Percentiles rank a stretch among this genome's conserved stretches.
Evolutionary conservation across 2,888 invertebrate genomes (phyloP).

Genomic region (Pammene fasciana): DNA sequence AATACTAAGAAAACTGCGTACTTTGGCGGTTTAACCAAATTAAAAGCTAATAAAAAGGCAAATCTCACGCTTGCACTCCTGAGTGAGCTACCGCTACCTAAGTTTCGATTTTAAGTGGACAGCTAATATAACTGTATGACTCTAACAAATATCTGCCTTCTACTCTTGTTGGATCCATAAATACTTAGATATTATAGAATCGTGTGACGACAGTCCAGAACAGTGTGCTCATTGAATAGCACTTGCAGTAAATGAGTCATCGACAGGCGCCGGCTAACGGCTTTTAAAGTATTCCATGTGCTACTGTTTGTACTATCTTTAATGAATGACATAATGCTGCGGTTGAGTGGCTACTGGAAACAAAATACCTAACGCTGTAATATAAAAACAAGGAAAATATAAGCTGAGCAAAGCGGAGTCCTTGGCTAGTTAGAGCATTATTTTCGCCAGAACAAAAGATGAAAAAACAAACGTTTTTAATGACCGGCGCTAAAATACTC

Average conservation of each 20-base stretch:
- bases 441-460: not conserved
- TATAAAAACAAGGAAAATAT: constrained; percentile 3
- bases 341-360: constrained; percentile 12
- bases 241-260: constrained; percentile 29
- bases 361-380: not conserved
- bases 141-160: too few relatives aligned
- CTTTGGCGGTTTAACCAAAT: too few relatives aligned
- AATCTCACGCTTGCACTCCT: too few relatives aligned
- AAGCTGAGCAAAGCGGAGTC: not conserved
- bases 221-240: constrained; percentile 6
- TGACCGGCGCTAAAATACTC: too few relatives aligned
- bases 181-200: not conserved
- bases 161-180: not conserved
- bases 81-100: too few relatives aligned
- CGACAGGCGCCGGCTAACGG: constrained; percentile 28
- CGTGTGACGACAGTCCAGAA: not conserved
- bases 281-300: constrained; percentile 27
- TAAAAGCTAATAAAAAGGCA: too few relatives aligned
- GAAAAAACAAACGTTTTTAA: not conserved
- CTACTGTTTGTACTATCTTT: constrained; percentile 27
- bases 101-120: too few relatives aligned
- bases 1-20: too few relatives aligned
- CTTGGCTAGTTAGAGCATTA: not conserved
- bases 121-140: too few relatives aligned
- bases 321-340: constrained; percentile 18